Conservation (phyloP, 2,888 invertebrate genomes). For the Dioctria linearis region DNA sequence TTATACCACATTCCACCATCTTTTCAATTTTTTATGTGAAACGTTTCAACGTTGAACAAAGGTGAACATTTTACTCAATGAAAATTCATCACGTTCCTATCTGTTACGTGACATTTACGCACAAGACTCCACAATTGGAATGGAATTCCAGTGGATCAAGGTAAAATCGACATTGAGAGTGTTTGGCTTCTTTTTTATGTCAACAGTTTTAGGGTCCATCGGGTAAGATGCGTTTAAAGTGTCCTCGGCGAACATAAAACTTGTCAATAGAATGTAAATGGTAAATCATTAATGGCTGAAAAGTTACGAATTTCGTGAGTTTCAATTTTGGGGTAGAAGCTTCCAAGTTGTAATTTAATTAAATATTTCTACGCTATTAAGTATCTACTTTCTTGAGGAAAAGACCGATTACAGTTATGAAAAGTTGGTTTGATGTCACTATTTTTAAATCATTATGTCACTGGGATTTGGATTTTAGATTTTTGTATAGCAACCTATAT, state of each 20-base stretch:
- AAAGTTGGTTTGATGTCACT: too few relatives aligned
- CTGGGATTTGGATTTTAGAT: too few relatives aligned
- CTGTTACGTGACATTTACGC: conserved; percentile 37
- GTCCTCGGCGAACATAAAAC: conserved; percentile 19
- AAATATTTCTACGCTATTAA: too few relatives aligned
- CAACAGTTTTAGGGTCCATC: conserved; percentile 7
- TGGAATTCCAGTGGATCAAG: background rate
- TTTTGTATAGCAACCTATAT: too few relatives aligned
- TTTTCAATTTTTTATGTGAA: conserved; percentile 49
- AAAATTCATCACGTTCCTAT: conserved; percentile 44
- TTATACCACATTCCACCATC: conserved; percentile 24
- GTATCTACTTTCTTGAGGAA: too few relatives aligned
- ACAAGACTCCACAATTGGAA: conserved; percentile 30
- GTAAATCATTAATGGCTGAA: conserved; percentile 20
- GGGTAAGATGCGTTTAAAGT: conserved; percentile 24
- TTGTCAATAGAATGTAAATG: conserved; percentile 8
- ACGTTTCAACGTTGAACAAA: conserved; percentile 33
- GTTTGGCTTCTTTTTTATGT: background rate
- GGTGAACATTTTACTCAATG: conserved; percentile 37
- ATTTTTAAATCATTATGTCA: too few relatives aligned
- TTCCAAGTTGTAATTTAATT: too few relatives aligned
- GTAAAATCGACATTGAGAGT: background rate
- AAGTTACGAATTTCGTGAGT: too few relatives aligned
- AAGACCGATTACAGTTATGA: too few relatives aligned
- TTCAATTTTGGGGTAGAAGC: too few relatives aligned